These are phyloP conservation scores for Microctenopoma lineatum DNA, from an alignment of 2,797 vertebrate genomes.

Conservation along the genomic window DNA sequence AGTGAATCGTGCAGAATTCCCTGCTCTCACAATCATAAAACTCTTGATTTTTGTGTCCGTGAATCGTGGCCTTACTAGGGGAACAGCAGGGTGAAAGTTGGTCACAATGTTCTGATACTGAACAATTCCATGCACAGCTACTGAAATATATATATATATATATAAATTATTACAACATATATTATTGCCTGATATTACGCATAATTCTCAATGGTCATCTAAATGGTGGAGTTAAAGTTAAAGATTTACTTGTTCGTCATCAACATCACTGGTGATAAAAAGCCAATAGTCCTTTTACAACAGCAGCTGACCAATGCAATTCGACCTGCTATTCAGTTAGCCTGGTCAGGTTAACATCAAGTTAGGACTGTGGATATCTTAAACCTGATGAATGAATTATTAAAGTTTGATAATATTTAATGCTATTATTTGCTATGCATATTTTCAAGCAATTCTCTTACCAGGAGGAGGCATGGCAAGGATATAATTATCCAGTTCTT, in stretches of 20 bases:
- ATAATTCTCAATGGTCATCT: too few relatives aligned
- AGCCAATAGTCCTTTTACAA: too few relatives aligned
- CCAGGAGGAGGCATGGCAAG: slow-evolving; percentile 82
- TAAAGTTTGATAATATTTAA: background rate
- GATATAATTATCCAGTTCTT: slow-evolving; percentile 81
- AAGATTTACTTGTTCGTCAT: too few relatives aligned
- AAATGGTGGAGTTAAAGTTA: too few relatives aligned
- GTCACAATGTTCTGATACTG: background rate
- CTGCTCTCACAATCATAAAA: slow-evolving; percentile 86
- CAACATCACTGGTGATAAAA: too few relatives aligned
- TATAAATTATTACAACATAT: too few relatives aligned
- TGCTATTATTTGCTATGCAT: background rate
- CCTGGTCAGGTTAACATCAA: too few relatives aligned
- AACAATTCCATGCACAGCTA: background rate
- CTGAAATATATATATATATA: background rate
- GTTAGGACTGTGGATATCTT: too few relatives aligned
- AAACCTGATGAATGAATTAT: background rate
- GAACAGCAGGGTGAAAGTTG: slow-evolving; percentile 9
- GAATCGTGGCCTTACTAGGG: slow-evolving; percentile 87
- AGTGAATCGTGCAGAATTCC: slow-evolving; percentile 85
- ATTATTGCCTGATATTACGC: background rate
- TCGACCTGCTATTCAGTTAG: too few relatives aligned
- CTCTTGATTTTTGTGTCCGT: slow-evolving; percentile 84
- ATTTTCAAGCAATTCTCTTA: slow-evolving; percentile 67
- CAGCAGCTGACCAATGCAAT: too few relatives aligned